Evolutionary conservation across 1,140 invertebrate genomes (phyloP), one percentile per base, ranked within the genome.

Genomic region (Ylistrum balloti): DNA sequence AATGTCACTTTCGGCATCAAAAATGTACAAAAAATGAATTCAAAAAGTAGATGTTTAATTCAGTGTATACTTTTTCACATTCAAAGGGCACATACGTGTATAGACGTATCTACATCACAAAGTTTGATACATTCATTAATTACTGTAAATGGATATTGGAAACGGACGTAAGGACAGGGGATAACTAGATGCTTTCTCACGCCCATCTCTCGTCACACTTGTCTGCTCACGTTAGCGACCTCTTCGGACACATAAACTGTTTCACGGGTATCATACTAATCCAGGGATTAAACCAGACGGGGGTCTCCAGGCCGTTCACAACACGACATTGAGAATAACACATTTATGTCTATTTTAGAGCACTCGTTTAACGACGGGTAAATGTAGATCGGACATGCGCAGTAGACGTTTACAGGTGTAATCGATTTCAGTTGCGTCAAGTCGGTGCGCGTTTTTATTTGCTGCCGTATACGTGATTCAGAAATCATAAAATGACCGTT

Each of bases 181-280:
- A 17, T 74, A 5, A 74, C 41, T 2, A 28, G 13, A 7, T 38
- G 35, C 28, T 28, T 74, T 74, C 56, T 74, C 56, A 74, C 56
- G 56, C 22, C 56, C 56, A 2, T 28, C 56, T 28, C 56, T n/a
- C 56, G 56, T 74, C 45, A 2, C 20, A 17, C 22, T 56, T 56
- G 45, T 56, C 56, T 74, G 56, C 1, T 28, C 56, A n/a, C 17
- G 56, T 74, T 74, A 74, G 22, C 28, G 56, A 28, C 56, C n/a
- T 17, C n/a, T 1, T 74, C 56, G 56, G 56, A 28, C 22, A 1
- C 56, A 74, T 74, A 28, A 28, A n/a, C 13, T 74, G 56, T 74
- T 74, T 74, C 56, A 74, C 56, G 56, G 56, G 56, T 74, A 74
- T 74, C 56, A 74, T 74, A 74, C 56, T 74, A 74, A 74, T 28